Base-by-base conservation (phyloP, 2,888 invertebrate genomes). In the Maniola hyperantus region DNA sequence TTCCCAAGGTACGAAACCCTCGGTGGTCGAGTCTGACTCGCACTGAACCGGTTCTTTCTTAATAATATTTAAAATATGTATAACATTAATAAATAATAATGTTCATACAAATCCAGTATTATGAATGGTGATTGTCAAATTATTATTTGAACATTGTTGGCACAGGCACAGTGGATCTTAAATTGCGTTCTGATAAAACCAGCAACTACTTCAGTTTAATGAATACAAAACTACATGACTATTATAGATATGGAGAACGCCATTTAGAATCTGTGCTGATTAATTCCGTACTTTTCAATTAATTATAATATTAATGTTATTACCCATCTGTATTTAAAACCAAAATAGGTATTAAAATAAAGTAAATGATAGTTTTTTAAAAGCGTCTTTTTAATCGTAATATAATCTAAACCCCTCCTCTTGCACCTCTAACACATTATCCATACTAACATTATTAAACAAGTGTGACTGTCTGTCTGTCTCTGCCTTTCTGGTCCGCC, bases 271-370 rank as follows among this genome's bases (percentile, higher is more conserved):
- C 18, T 53, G 10, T 50, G 42, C 11, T n/a, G n/a, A 20, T 53
- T 51, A 18, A 34, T 34, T 2, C 7, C 11, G 65, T 59, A 61
- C 62, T 70, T 63, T 48, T 54, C 54, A 60, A 59, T 26, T 42
- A 11, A 20, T 50, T 51, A 58, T 55, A 58, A 64, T 69, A 61
- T 39, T 39, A 44, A 65, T 71, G 65, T 39, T 70, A 71, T 63
- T 65, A 66, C 53, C 58, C 68, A 66, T 64, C 61, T 70, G 71
- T 84, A 83, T 83, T 84, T 84, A 83, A 84, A 86, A 87, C 85
- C 85, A 88, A 87, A 87, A 83, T 86, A 84, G 82, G 79, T 80
- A 83, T 84, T 84, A 83, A 86, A 86, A 66, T 61, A 69, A 68
- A 71, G 57, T 72, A 68, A 72, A 72, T 65, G 63, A 72, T 72